A percentile compares a stretch with the other conserved stretches of the same genome.
Conservation (phyloP, 92 coral and sea anemone genomes). For the Chrysogorgia sp. region DNA sequence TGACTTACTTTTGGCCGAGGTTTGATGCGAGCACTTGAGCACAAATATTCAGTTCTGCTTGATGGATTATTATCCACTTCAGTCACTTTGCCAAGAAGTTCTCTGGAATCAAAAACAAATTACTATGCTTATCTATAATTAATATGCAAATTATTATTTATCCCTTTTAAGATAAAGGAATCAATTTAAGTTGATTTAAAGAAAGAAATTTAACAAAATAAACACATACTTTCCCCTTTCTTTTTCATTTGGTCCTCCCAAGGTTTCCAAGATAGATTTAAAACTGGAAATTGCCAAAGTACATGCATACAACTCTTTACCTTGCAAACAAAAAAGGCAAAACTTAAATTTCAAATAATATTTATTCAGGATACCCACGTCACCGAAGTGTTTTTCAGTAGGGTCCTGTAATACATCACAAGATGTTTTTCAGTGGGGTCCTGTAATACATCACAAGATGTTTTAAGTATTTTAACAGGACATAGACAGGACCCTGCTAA, state of each 20-base stretch:
- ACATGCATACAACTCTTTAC: constrained; percentile 79
- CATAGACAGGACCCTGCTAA: not conserved
- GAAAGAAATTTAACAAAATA: no score
- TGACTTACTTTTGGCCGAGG: constrained; percentile 74
- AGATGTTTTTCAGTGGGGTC: no score
- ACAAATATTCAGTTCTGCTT: constrained; percentile 59
- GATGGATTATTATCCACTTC: constrained; percentile 84
- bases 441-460: no score
- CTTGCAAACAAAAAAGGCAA: constrained; percentile 36
- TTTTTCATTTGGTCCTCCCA: constrained; percentile 82
- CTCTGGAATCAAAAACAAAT: constrained; percentile 42
- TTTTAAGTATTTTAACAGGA: not conserved
- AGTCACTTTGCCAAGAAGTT: constrained; percentile 62
- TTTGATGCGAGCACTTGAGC: constrained; percentile 69
- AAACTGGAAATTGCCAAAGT: constrained; percentile 79
- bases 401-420: no score
- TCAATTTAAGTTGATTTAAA: no score
- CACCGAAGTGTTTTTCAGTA: no score
- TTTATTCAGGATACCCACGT: not conserved
- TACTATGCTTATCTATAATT: no score
- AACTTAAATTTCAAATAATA: not conserved
- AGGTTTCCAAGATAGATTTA: constrained; percentile 69
- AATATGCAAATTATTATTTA: no score
- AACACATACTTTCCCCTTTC: constrained; percentile 83
- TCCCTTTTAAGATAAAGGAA: no score